phyloP scores from a whole-genome alignment of 2,797 vertebrate genomes.

The Eospalax fontanierii region DNA sequence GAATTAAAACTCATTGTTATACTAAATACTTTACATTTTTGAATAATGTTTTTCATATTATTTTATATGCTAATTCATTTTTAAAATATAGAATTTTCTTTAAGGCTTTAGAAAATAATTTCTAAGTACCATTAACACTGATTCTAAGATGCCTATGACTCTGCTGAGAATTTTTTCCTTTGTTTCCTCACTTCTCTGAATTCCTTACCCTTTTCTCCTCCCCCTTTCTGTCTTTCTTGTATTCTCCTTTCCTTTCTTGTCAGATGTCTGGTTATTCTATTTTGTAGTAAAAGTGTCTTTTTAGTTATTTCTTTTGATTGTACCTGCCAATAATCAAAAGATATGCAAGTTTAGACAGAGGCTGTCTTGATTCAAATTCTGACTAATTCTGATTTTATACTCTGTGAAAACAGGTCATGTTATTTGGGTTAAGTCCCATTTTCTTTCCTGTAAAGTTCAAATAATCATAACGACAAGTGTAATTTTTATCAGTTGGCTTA shows the following conservation, averaged over 20 bases:
- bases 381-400: not conserved
- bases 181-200: too few relatives aligned
- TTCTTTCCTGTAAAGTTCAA: not conserved
- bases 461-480: not conserved
- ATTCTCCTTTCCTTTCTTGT: not conserved
- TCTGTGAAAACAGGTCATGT: not conserved
- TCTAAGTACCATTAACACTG: not conserved
- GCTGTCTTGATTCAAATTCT: not conserved
- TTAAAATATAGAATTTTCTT: not conserved
- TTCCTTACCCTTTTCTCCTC: not conserved
- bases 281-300: not conserved
- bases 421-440: not conserved
- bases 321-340: not conserved
- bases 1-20: conserved; percentile 54
- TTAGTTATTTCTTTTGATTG: not conserved
- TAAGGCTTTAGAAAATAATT: conserved; percentile 60
- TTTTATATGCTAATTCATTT: conserved; percentile 28
- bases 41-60: conserved; percentile 12
- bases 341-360: not conserved
- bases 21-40: not conserved
- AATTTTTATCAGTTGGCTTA: not conserved
- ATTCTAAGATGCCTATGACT: conserved; percentile 23
- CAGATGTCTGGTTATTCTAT: not conserved
- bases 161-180: not conserved
- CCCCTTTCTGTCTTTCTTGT: not conserved